Evolutionary conservation across 2,797 vertebrate species (phyloP).

Genomic region (Apogon talboti): DNA sequence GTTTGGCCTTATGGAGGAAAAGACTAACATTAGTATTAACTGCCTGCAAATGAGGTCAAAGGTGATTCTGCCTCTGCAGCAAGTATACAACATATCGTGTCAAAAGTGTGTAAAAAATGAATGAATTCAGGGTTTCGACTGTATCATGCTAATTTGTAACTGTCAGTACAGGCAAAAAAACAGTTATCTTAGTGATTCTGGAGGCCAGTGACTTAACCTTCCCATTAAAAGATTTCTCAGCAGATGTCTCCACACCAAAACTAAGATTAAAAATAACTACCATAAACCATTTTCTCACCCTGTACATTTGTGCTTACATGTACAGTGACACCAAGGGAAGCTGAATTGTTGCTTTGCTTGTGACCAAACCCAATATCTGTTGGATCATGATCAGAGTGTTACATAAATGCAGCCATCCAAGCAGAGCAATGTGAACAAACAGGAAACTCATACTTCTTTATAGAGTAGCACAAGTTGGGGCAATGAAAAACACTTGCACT

Average conservation of each 20-base stretch:
- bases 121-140: not conserved
- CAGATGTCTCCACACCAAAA: too few relatives aligned
- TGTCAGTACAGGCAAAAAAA: too few relatives aligned
- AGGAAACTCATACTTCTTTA: not conserved
- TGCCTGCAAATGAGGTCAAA: constrained; percentile 33
- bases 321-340: constrained; percentile 12
- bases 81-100: not conserved
- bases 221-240: not conserved
- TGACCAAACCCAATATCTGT: not conserved
- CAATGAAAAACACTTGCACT: not conserved
- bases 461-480: not conserved
- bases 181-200: too few relatives aligned
- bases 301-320: not conserved
- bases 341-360: not conserved
- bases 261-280: too few relatives aligned
- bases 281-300: not conserved
- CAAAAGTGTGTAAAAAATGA: constrained; percentile 4
- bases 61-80: constrained; percentile 10
- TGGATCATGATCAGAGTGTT: constrained; percentile 1
- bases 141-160: not conserved
- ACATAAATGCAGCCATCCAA: constrained; percentile 5
- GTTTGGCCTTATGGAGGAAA: constrained; percentile 19
- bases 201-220: too few relatives aligned
- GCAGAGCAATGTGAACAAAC: constrained; percentile 6
- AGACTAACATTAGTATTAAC: constrained; percentile 23